Evolutionary conservation across 2,113 vertebrate species (phyloP).

Genomic region (Aldabrachelys gigantea): DNA sequence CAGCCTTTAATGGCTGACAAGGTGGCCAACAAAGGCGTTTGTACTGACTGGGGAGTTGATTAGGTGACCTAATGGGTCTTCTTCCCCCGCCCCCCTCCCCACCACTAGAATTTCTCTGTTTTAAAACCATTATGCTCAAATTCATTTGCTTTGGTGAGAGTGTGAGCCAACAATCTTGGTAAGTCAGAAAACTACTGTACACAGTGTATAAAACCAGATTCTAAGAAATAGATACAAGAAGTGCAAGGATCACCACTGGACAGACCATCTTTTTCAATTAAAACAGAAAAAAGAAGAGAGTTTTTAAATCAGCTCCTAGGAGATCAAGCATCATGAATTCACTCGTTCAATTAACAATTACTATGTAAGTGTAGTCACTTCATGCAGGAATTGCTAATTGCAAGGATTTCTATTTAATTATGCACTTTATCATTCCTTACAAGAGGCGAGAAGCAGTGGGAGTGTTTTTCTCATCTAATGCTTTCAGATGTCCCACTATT

Average conservation of each 20-base stretch:
- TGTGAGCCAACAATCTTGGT: neutral
- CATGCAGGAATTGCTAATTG: neutral
- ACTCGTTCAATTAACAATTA: neutral
- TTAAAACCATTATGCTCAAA: neutral
- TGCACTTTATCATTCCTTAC: neutral
- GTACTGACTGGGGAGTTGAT: neutral
- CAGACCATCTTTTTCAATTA: neutral
- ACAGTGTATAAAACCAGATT: neutral
- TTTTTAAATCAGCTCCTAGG: neutral
- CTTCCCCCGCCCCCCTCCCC: no score
- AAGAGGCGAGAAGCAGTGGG: neutral
- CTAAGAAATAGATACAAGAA: neutral
- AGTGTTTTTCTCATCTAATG: neutral
- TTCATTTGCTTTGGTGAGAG: neutral
- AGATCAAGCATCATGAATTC: neutral
- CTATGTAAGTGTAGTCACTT: neutral
- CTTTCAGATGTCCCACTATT: constrained; percentile 1
- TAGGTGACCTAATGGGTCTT: neutral
- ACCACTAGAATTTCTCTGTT: neutral
- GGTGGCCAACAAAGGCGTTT: neutral
- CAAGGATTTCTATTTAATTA: constrained; percentile 35
- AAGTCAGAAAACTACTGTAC: neutral
- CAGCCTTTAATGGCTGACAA: neutral
- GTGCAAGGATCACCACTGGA: neutral
- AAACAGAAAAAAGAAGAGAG: neutral